Evolutionary conservation across 2,797 vertebrate genomes (phyloP), one percentile per base, ranked within the genome.

Genomic region (Simalia tracyae): DNA sequence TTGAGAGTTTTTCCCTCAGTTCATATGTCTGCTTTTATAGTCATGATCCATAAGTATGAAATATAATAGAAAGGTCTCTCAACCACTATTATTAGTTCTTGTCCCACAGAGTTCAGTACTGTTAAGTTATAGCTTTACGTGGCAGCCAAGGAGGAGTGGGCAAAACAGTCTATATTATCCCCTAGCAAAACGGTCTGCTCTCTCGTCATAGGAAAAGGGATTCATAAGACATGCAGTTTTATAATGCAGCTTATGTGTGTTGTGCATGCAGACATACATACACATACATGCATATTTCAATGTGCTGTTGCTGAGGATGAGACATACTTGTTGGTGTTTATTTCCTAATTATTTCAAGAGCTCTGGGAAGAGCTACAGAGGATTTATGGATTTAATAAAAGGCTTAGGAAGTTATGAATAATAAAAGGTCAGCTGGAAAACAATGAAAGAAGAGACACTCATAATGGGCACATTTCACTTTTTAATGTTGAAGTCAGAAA

Each of bases 61-160:
- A 92, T 86, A 59, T 86, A 93, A 94, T 94, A 92, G 91, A 88
- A 93, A 93, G 94, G 22, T 64, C 50, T 86, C 88, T 94, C 87
- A 89, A 93, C 57, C 11, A 2, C 86, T 60, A 4, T 24, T 95
- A 89, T 93, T 94, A 81, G 66, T 88, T 89, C 86, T 93, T 95
- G 91, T 92, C 57, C 93, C 87, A 10, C 8, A 11, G 19, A 86
- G 91, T 94, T 95, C 93, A 94, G 64, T 92, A 9, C n/a, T 92
- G 89, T 2, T 85, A 85, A 90, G 46, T 87, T 66, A 0, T 28
- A 91, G 81, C 56, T 86, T 50, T 84, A 88, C 61, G 5, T 87
- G 90, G 84, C 0, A 2, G 31, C 86, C 61, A n/a, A 46, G 8
- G n/a, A n/a, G n/a, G 56, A 54, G 46, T 12, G n/a, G 28, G n/a